Evolutionary conservation across 2,113 vertebrate genomes (phyloP), one percentile per base, ranked within the genome.

Genomic region (Andinoacara biseriatus): DNA sequence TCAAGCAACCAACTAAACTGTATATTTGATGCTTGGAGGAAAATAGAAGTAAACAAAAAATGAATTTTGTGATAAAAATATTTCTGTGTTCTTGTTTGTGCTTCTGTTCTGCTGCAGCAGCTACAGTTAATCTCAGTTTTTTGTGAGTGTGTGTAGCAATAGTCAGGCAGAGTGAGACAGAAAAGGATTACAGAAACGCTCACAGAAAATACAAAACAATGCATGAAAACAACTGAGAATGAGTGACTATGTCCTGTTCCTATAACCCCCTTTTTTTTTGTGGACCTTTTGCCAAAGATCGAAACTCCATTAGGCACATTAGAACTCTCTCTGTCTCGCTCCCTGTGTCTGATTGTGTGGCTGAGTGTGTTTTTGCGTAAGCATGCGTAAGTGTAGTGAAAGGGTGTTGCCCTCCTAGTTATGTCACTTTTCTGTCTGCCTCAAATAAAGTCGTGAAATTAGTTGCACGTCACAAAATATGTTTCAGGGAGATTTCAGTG

Each of bases 381-480:
- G 43, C 3, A 13, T 72, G 29, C 43, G 43, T 81, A 58, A 65
- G 31, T 20, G 52, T 74, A 80, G 69, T 17, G 58, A 77, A 80
- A 60, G 7, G 26, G 38, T 80, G 33, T 58, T 78, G 62, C 60
- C 81, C 58, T 76, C 3, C 6, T 24, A 10, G 38, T 59, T 63
- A n/a, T 87, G 83, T 43, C 43, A 67, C 43, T 3, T 38, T 69
- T 86, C 22, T 86, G 77, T 90, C 83, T 92, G 86, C 86, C 81
- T 83, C 7, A 46, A 88, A 84, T 88, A 91, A 90, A 91, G 78
- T 15, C 80, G 52, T 61, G n/a, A 26, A 67, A 83, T 78, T 14
- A 31, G 86, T 14, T n/a, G 7, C 18, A 26, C 65, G 7, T 78
- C 17, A 49, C n/a, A 76, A 74, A 54, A 56, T 61, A n/a, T 40